Base-by-base conservation (phyloP, 64 coral and sea anemone species). In the Pachyseris speciosa region DNA sequence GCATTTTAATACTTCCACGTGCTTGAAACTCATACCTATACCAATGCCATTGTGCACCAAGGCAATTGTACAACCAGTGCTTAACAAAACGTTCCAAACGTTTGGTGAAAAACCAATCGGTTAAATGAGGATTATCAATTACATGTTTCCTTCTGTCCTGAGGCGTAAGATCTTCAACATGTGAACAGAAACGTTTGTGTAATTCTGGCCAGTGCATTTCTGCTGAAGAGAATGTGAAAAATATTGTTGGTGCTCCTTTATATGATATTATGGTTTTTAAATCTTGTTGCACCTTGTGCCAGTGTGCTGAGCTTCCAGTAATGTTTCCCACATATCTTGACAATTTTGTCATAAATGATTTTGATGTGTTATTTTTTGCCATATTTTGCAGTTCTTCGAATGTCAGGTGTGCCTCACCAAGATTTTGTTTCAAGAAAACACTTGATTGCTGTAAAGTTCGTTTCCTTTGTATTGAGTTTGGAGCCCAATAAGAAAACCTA, bases 51-150 rank as follows among this genome's bases (percentile, higher is more conserved):
- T 63, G 10, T 17, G 80, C 80, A 83, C 37, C 78, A 15, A 83
- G 78, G 27, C 47, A 15, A 0, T 83, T 25, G 34, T 83, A 22
- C 9, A 83, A 52, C 78, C 78, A 83, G 50, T 83, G 3, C 52
- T 79, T 79, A 25, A 79, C 0, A 79, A 79, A 51, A 10, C 41
- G 52, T 59, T 81, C 44, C 26, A 81, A 55, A 26, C 77, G 47
- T 81, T 81, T 2, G 32, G 77, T 81, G 50, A 81, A 81, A 81
- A 81, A 53, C 77, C 77, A 81, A 50, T 81, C 51, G 57, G 57
- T 50, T n/a, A n/a, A n/a, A n/a, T n/a, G n/a, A n/a, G n/a, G n/a
- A n/a, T n/a, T n/a, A n/a, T n/a, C n/a, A n/a, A 85, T 85, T 13
- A 69, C 63, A 85, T 85, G 67, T 30, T 85, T 60, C 34, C 61